Evolutionary conservation across 2,113 vertebrate species (phyloP), one percentile per base, ranked within the genome.

Genomic region (Rissa tridactyla): DNA sequence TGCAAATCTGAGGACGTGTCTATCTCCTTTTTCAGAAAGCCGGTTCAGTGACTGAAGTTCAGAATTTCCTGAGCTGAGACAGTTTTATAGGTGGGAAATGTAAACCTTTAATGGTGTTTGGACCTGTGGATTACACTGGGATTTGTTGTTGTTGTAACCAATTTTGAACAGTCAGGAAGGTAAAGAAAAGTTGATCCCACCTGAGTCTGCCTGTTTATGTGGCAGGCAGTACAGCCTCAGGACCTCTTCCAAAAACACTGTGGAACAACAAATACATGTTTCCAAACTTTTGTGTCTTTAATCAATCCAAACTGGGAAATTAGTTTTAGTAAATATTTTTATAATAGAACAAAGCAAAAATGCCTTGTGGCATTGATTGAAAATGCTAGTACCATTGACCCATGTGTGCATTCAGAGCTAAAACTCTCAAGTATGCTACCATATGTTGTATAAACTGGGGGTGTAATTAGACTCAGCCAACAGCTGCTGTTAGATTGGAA

Each of bases 401-500:
- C 44, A 2, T 54, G 84, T 13, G 60, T 62, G 73, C 23, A 9
- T 76, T 54, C 65, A 42, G 75, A 84, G 73, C 65, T 66, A 40
- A 38, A 92, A 20, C 47, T 86, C 69, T 60, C 1, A 18, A 65
- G 57, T 60, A 5, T 7, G 27, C 40, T 51, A 15, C 70, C 70
- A 57, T 65, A 82, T 85, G 70, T 51, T 93, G 82, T 60, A 19
- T 94, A 47, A 79, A 88, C 70, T 76, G 22, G 36, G 55, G 44
- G 57, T 90, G 40, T 86, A 64, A 70, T 91, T 81, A 75, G 36
- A 62, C 27, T 66, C 21, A 52, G 69, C 51, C 69, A 92, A 15
- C 94, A 94, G 72, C 92, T 92, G 91, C 66, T 92, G 61, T 60
- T 71, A 62, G 66, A 42, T 30, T 82, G 94, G 85, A 85, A 60